Evolutionary conservation across 2,888 invertebrate species (phyloP).

Genomic region (Brachylomia viminalis): DNA sequence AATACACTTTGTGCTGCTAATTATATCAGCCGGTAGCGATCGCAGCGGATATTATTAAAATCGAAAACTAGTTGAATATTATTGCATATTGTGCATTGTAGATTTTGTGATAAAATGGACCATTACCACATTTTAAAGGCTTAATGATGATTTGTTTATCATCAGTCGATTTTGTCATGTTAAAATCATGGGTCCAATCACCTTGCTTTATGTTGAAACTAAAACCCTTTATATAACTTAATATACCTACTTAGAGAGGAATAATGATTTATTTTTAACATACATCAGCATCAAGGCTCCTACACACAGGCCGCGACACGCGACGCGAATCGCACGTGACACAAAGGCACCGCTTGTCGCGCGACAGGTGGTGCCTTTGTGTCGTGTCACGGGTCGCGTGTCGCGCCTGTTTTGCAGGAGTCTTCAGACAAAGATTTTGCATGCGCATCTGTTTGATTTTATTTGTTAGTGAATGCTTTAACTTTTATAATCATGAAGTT

Average conservation of each 20-base stretch:
- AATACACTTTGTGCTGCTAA: constrained; percentile 58
- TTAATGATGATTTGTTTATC: background rate
- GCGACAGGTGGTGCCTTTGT: too few relatives aligned
- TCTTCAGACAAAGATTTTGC: background rate
- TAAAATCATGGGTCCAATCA: background rate
- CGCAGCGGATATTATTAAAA: constrained; percentile 22
- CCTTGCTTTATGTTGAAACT: background rate
- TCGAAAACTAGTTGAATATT: constrained; percentile 21
- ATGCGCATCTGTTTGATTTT: background rate
- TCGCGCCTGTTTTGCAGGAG: too few relatives aligned
- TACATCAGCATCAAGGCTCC: background rate
- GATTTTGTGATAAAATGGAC: background rate
- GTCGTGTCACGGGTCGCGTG: too few relatives aligned
- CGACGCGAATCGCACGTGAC: too few relatives aligned
- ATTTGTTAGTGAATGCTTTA: too few relatives aligned
- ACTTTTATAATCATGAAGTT: too few relatives aligned
- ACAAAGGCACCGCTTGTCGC: too few relatives aligned
- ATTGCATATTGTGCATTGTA: background rate
- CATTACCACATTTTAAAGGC: background rate
- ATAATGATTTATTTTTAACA: background rate
- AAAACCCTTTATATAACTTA: background rate
- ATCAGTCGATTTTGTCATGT: background rate
- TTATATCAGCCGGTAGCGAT: constrained; percentile 51
- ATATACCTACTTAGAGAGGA: background rate
- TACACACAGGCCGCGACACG: too few relatives aligned